These are phyloP conservation scores for Thamnophis sirtalis DNA, from an alignment of 2,113 vertebrate species.

Conservation along the genomic window DNA sequence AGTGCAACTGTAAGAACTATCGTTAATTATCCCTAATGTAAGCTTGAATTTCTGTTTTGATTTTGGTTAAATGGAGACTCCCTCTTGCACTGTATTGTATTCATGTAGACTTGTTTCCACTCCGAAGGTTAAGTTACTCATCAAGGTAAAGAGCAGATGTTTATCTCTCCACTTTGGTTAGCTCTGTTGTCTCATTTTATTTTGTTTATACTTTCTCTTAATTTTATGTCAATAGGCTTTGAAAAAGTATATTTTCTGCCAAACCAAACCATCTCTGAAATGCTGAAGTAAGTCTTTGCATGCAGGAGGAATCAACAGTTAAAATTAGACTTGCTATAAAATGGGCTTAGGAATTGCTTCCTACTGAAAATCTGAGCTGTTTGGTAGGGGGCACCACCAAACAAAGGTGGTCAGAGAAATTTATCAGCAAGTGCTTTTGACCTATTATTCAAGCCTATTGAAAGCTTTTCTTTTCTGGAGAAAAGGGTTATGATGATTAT, in stretches of 20 bases:
- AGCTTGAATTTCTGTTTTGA: not conserved
- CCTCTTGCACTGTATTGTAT: conserved; percentile 28
- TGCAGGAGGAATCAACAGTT: conserved; percentile 41
- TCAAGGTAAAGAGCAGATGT: conserved; percentile 47
- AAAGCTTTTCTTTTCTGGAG: not conserved
- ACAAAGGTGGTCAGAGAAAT: not conserved
- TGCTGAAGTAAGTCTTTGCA: conserved; percentile 53
- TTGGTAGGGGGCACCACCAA: not conserved
- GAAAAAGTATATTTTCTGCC: conserved; percentile 53
- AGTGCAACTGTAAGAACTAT: conserved; percentile 9
- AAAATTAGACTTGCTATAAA: conserved; percentile 35
- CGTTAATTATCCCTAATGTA: conserved; percentile 14
- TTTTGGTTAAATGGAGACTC: not conserved
- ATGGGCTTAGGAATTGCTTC: not conserved
- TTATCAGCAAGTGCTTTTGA: not conserved
- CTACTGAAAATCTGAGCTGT: not conserved
- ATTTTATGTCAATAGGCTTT: conserved; percentile 46
- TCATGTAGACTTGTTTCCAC: conserved; percentile 31
- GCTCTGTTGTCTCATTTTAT: conserved; percentile 18
- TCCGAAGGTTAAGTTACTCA: conserved; percentile 47
- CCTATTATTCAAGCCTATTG: not conserved
- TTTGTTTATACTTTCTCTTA: conserved; percentile 35
- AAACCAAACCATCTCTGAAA: conserved; percentile 53
- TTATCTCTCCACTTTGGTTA: conserved; percentile 50
- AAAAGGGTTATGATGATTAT: not conserved